Conservation (phyloP, 2,113 vertebrate species). For the Phainopepla nitens region DNA sequence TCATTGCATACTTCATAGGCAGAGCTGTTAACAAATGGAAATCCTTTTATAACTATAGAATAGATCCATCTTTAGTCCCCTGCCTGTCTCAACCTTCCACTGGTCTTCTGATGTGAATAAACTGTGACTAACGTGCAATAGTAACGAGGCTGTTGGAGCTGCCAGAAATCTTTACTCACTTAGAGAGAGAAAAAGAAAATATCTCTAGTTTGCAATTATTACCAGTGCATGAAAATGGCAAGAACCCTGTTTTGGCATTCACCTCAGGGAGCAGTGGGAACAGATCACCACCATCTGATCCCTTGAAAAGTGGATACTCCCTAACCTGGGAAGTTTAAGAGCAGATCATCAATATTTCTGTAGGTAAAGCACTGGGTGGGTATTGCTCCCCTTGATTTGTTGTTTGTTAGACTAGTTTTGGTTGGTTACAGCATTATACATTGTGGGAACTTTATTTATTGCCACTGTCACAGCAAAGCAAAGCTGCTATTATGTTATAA, state of each 20-base stretch:
- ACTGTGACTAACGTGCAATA: conserved; percentile 39
- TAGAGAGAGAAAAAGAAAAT: neutral
- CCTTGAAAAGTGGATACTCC: conserved; percentile 11
- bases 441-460: conserved; percentile 76
- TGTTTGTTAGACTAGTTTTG: conserved; percentile 67
- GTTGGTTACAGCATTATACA: conserved; percentile 71
- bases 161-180: conserved; percentile 29
- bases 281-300: neutral
- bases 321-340: conserved; percentile 21
- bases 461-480: conserved; percentile 77
- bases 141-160: conserved; percentile 22
- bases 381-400: conserved; percentile 61
- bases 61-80: conserved; percentile 51
- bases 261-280: neutral
- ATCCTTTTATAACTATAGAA: conserved; percentile 49
- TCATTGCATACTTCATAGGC: conserved; percentile 28
- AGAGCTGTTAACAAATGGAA: conserved; percentile 59
- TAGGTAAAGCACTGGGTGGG: conserved; percentile 28
- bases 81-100: conserved; percentile 43
- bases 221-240: neutral
- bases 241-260: neutral
- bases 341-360: neutral
- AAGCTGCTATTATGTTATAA: conserved; percentile 77
- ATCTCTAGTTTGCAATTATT: neutral
- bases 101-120: conserved; percentile 57